These are phyloP conservation scores for Enteromius treurensis DNA, from an alignment of 2,797 vertebrate species.

Conservation along the genomic window DNA sequence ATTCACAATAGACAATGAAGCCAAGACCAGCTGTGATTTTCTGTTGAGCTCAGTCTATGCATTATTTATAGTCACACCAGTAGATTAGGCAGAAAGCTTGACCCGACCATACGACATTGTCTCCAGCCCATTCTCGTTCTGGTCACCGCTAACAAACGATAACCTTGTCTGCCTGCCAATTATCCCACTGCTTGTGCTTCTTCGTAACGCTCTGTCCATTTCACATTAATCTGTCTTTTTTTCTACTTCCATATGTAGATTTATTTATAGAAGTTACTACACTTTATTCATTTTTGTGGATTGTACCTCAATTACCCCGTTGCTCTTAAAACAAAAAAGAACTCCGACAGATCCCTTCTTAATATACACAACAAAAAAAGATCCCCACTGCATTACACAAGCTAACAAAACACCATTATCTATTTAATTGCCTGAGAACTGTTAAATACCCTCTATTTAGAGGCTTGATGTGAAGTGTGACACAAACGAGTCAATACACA, in stretches of 20 bases:
- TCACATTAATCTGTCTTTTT: not conserved
- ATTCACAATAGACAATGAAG: constrained; percentile 40
- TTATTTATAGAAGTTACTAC: not conserved
- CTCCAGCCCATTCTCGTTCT: constrained; percentile 19
- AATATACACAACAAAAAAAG: constrained; percentile 16
- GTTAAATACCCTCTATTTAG: constrained; percentile 51
- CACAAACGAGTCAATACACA: constrained; percentile 37
- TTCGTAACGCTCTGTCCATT: not conserved
- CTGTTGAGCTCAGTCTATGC: constrained; percentile 52
- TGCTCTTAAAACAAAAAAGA: constrained; percentile 47
- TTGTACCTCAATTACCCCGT: not conserved
- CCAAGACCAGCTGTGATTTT: constrained; percentile 55
- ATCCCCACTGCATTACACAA: constrained; percentile 1
- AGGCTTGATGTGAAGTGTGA: constrained; percentile 49
- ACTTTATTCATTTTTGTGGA: not conserved
- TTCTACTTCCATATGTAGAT: not conserved
- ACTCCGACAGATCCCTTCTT: constrained; percentile 22
- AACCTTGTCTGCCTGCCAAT: constrained; percentile 12
- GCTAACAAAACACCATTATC: constrained; percentile 54
- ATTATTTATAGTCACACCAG: constrained; percentile 63
- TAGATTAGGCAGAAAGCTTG: constrained; percentile 48
- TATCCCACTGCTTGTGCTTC: not conserved
- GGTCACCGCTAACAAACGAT: constrained; percentile 31
- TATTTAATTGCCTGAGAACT: constrained; percentile 48
- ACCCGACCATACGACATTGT: constrained; percentile 31